Base-by-base conservation (phyloP, 2,888 invertebrate species). In the Ochropacha duplaris region DNA sequence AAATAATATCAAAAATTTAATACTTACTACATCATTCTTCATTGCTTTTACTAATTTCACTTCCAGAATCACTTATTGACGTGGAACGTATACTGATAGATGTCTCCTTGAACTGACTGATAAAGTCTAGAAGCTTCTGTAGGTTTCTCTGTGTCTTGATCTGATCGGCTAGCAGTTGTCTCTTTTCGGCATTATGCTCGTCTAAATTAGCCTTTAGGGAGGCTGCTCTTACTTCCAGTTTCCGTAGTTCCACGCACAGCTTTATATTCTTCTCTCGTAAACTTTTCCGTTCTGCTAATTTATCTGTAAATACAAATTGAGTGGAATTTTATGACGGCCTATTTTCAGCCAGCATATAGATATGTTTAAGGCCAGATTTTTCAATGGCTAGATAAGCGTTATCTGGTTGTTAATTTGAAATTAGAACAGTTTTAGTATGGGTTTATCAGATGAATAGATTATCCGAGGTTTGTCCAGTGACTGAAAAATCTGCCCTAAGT, bases 71-170 rank as follows among this genome's bases (percentile, higher is more conserved):
- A 59, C 92, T 91, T 51, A 78, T 78, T 0, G 90, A 90, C 1
- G 90, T 84, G 1, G 90, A 90, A 0, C 83, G 81, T 39, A 88
- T 71, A 56, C 90, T 90, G 54, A 90, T 79, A 0, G 92, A 90
- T 31, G 91, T 90, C 67, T 92, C 91, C 59, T 91, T 91, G 60
- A 93, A 93, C 62, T 90, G 92, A 57, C 91, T 88, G 69, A 93
- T 90, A 71, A 93, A 93, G 69, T 93, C 93, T 5, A 93, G 81
- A 9, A 93, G 85, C 59, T 91, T 92, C 79, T 93, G 92, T 14
- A 93, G 81, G 71, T 92, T 90, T 62, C 91, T 81, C 72, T 92
- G 92, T 2, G 91, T 93, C 62, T 89, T 86, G 22, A 93, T 91
- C 71, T 93, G 92, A 62, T 90, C 90, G 2, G 92, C 85, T 12